Percentiles rank a stretch among this genome's conserved stretches.
These are phyloP conservation scores for Dichetophora obliterata DNA, from an alignment of 2,888 invertebrate genomes.

Conservation along the genomic window DNA sequence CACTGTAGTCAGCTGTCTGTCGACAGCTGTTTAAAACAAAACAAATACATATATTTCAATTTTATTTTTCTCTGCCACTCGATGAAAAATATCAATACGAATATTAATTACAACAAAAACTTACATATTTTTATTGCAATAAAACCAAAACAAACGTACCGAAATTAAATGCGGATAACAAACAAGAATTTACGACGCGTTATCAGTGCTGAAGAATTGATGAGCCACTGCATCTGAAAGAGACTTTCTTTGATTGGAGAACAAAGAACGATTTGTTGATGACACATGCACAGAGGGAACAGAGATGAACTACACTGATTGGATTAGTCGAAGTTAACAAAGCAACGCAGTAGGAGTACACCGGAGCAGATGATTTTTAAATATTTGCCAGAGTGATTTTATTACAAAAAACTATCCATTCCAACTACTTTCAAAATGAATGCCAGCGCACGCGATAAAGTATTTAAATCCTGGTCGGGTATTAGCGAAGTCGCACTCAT, in stretches of 20 bases:
- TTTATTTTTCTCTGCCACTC: too few species aligned
- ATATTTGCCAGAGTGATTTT: neutral
- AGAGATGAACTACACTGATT: neutral
- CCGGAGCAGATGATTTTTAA: too few species aligned
- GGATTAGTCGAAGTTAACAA: neutral
- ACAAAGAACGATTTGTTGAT: slow-evolving; percentile 8
- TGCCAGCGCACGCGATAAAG: slow-evolving; percentile 59
- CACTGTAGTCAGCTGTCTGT: slow-evolving; percentile 22
- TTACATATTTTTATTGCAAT: too few species aligned
- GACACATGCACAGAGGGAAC: neutral
- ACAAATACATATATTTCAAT: too few species aligned
- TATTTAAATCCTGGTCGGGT: slow-evolving; percentile 65
- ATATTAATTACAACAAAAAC: too few species aligned
- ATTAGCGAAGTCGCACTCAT: slow-evolving; percentile 65
- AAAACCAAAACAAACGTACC: neutral
- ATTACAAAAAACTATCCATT: slow-evolving; percentile 21
- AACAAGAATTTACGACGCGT: neutral
- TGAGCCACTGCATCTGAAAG: neutral
- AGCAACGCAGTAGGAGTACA: neutral
- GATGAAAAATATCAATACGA: too few species aligned
- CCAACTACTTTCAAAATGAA: slow-evolving; percentile 49
- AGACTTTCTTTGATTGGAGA: neutral
- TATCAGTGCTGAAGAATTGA: slow-evolving; percentile 1
- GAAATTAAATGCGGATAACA: neutral
- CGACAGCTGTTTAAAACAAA: slow-evolving; percentile 9